Base-by-base conservation (phyloP, 2,113 vertebrate genomes). In the Eupsittula cactorum region DNA sequence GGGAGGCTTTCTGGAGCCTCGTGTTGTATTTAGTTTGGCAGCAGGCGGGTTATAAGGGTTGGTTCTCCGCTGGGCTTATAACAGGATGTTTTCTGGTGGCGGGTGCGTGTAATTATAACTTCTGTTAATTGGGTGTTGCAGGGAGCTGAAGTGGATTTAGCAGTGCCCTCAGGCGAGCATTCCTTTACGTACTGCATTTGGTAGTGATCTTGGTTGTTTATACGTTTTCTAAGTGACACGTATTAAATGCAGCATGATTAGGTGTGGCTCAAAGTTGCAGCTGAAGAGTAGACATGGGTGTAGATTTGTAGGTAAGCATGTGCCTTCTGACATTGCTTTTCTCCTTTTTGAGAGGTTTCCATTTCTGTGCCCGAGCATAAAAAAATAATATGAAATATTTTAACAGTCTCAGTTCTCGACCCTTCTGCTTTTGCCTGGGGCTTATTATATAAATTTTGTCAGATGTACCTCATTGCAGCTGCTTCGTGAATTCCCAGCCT, bases 401-500 rank as follows among this genome's bases (percentile, higher is more conserved):
- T n/a, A 62, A 46, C 8, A 27, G 16, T 64, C 12, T 41, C 14
- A 60, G 1, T 33, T 31, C 0, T 24, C 28, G 7, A 49, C 23
- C 7, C 7, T 75, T 82, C 19, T 78, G 31, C 8, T 20, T 55
- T 83, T 88, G 39, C 11, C 7, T n/a, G 25, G 4, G 23, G 3
- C 12, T 93, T 68, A 14, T 0, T 59, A 7, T 55, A 13, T 41
- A 53, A 20, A 29, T 81, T 53, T 88, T 17, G 47, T 28, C 13
- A 44, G 29, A 60, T 50, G 35, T 82, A 76, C 20, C 7, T 31
- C 33, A 5, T 5, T 64, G 52, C 47, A 60, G 47, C 28, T 65
- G 13, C 28, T 52, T 60, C 0, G 0, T 37, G 19, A 10, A 1
- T 17, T 76, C 8, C 39, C 20, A 47, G 0, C 65, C 25, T 41